A percentile compares a stretch with the other conserved stretches of the same genome.
These are phyloP conservation scores for Athrips mouffetella DNA, from an alignment of 2,888 invertebrate species.

Conservation along the genomic window DNA sequence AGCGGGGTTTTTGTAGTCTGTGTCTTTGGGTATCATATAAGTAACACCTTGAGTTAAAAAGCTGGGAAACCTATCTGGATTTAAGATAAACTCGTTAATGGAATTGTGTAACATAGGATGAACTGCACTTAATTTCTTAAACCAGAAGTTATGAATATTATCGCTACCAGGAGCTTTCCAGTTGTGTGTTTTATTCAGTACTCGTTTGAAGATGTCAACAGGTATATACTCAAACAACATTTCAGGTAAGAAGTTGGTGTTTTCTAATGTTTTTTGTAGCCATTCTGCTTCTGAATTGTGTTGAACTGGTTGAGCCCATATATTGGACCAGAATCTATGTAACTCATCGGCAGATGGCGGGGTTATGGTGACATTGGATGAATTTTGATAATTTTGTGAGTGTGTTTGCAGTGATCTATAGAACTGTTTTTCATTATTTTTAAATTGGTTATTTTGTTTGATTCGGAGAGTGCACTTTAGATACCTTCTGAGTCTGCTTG, in stretches of 20 bases:
- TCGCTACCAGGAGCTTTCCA: no score
- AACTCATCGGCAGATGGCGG: neutral
- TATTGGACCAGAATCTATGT: neutral
- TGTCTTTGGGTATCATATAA: slow-evolving; percentile 27
- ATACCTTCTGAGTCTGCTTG: slow-evolving; percentile 3
- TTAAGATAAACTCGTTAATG: slow-evolving; percentile 19
- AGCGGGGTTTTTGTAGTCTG: slow-evolving; percentile 21
- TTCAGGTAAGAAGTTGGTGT: neutral
- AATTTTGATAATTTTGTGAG: neutral
- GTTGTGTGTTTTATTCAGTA: neutral
- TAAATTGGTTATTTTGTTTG: slow-evolving; percentile 2
- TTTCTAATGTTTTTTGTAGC: neutral
- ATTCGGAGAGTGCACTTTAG: slow-evolving; percentile 2
- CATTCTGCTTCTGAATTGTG: neutral
- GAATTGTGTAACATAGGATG: slow-evolving; percentile 1
- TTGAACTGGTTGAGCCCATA: neutral
- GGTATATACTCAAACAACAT: neutral
- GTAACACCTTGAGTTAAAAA: slow-evolving; percentile 23
- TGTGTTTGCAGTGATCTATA: neutral
- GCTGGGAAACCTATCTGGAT: slow-evolving; percentile 15
- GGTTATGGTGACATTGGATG: neutral
- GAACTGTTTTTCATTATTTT: slow-evolving; percentile 9
- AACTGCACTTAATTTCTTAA: neutral
- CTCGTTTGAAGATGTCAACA: neutral
- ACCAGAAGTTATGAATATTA: slow-evolving; percentile 13